phyloP scores from a whole-genome alignment of 2,113 vertebrate genomes.

The Pungitius pungitius region DNA sequence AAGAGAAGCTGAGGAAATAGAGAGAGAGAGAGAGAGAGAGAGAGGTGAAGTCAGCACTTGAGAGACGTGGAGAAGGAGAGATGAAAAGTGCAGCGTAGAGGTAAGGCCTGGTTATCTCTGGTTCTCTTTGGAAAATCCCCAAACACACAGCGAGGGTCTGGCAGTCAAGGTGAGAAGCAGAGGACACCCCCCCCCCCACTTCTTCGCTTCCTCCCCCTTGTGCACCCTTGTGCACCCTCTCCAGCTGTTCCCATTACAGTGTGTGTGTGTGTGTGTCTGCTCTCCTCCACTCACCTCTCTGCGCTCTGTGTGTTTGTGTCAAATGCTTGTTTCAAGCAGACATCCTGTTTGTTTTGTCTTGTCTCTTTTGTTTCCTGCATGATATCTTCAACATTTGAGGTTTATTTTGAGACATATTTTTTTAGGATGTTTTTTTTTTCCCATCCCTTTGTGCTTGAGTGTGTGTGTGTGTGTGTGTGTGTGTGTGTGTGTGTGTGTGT shows the following conservation, averaged over 20 bases:
- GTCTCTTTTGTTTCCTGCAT: slow-evolving; percentile 1
- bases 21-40: neutral
- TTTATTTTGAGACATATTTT: neutral
- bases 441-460: neutral
- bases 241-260: slow-evolving; percentile 76
- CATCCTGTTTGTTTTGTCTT: slow-evolving; percentile 35
- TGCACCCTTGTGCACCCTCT: slow-evolving; percentile 52
- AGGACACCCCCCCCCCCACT: slow-evolving; percentile 69
- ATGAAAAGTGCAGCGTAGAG: slow-evolving; percentile 11
- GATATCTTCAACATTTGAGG: neutral
- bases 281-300: slow-evolving; percentile 32
- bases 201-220: slow-evolving; percentile 45
- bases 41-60: no score
- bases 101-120: slow-evolving; percentile 32
- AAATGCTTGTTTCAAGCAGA: neutral
- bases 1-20: neutral
- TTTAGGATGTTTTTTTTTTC: neutral
- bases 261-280: slow-evolving; percentile 4
- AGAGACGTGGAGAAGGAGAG: slow-evolving; percentile 2
- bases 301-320: slow-evolving; percentile 11
- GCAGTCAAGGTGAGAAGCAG: slow-evolving; percentile 81
- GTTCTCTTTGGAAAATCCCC: slow-evolving; percentile 79
- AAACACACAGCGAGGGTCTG: slow-evolving; percentile 70
- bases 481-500: neutral
- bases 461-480: neutral